phyloP scores from a whole-genome alignment of 2,888 invertebrate genomes.

The Pteria penguin region DNA sequence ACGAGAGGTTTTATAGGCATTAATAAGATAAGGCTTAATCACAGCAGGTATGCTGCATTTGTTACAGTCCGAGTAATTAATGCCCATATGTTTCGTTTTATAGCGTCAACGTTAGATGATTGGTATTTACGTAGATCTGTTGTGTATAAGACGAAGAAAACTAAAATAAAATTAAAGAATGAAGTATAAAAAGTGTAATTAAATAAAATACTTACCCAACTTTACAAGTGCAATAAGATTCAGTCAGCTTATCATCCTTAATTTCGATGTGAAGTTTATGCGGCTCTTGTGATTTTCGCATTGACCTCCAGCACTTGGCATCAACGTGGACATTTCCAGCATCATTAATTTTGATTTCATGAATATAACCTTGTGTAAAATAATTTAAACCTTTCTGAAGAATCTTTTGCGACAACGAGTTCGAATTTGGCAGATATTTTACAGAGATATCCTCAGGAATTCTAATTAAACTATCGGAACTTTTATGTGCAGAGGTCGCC shows the following conservation, averaged over 20 bases:
- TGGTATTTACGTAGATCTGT: no score
- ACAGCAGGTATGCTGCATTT: not conserved
- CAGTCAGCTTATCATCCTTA: not conserved
- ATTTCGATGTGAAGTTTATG: not conserved
- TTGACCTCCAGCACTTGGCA: not conserved
- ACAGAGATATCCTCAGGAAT: slow-evolving; percentile 2
- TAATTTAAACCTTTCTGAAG: slow-evolving; percentile 8
- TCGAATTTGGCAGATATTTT: not conserved
- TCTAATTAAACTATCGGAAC: not conserved
- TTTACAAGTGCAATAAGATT: not conserved
- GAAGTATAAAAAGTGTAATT: not conserved
- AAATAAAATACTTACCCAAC: not conserved
- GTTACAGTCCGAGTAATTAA: no score
- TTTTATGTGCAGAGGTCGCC: not conserved
- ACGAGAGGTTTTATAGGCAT: not conserved
- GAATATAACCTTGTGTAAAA: slow-evolving; percentile 25
- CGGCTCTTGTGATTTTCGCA: not conserved
- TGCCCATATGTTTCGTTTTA: not conserved
- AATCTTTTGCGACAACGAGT: not conserved
- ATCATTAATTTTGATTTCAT: not conserved
- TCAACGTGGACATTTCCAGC: not conserved
- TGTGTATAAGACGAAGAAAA: no score
- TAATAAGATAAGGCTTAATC: not conserved
- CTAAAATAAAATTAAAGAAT: not conserved
- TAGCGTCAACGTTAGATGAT: not conserved